phyloP scores from a whole-genome alignment of 2,113 vertebrate genomes.

The Emydura subglobosa region DNA sequence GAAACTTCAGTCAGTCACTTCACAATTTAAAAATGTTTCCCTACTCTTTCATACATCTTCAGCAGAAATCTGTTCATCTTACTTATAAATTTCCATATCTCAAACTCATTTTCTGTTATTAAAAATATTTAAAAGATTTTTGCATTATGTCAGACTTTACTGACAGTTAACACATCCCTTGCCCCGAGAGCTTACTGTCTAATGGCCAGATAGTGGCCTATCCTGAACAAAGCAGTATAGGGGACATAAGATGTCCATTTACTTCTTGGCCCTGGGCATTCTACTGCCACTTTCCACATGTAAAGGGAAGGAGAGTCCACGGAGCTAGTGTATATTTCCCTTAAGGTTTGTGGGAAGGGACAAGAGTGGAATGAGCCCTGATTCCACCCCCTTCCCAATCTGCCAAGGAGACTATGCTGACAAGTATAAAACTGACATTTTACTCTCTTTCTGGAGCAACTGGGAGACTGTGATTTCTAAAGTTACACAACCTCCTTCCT shows the following conservation, averaged over 20 bases:
- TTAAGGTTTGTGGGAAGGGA: background rate
- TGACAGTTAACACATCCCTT: background rate
- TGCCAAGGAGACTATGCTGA: background rate
- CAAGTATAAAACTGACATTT: background rate
- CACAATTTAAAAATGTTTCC: slow-evolving; percentile 54
- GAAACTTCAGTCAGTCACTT: slow-evolving; percentile 25
- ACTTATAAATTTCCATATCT: background rate
- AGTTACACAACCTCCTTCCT: background rate
- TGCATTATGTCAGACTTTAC: background rate
- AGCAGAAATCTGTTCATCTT: background rate
- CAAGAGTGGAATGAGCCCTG: background rate
- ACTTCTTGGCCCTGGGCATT: background rate
- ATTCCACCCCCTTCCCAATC: background rate
- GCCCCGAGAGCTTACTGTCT: background rate
- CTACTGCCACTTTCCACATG: background rate
- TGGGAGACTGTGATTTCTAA: background rate
- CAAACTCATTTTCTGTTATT: background rate
- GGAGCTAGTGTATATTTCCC: background rate
- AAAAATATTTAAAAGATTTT: background rate
- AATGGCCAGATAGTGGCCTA: background rate
- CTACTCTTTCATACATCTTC: background rate
- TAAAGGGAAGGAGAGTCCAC: background rate
- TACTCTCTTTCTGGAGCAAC: background rate
- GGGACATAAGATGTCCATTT: background rate
- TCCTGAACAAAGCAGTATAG: background rate